Percentiles rank a stretch among this genome's conserved stretches.
These are phyloP conservation scores for Mirza zaza DNA, from an alignment of 2,113 vertebrate genomes.

Conservation along the genomic window DNA sequence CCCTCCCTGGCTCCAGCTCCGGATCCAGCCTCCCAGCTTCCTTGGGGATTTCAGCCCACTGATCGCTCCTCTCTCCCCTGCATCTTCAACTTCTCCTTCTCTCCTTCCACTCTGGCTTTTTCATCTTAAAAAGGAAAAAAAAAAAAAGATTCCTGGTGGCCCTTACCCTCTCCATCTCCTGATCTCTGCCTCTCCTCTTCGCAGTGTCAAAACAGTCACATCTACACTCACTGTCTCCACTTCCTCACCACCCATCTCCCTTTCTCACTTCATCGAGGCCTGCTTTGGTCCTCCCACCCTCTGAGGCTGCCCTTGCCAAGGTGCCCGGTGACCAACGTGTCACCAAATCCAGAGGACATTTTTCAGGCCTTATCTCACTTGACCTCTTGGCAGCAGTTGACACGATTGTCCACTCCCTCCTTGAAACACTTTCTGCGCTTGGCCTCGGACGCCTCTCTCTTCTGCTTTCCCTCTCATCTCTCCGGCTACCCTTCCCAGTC, in stretches of 20 bases:
- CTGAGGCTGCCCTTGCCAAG: neutral
- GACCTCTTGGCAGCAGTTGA: slow-evolving; percentile 35
- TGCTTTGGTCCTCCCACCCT: neutral
- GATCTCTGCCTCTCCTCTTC: neutral
- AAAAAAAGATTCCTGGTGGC: neutral
- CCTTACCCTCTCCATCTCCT: neutral
- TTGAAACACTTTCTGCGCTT: neutral
- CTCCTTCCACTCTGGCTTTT: neutral
- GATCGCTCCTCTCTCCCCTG: neutral
- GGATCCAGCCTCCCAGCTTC: neutral
- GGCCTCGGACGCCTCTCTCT: neutral
- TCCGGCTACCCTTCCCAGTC: neutral
- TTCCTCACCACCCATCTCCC: neutral
- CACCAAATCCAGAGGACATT: slow-evolving; percentile 23
- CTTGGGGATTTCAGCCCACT: neutral
- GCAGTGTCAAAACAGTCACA: neutral
- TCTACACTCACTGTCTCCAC: neutral
- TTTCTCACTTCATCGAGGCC: neutral
- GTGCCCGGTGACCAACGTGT: slow-evolving; percentile 34
- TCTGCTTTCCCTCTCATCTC: neutral
- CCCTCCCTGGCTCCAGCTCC: neutral
- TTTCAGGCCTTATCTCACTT: slow-evolving; percentile 29
- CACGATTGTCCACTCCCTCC: neutral
- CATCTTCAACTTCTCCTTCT: neutral
- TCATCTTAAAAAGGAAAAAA: neutral